Evolutionary conservation across 2,888 invertebrate genomes (phyloP), one percentile per base, ranked within the genome.

Genomic region (Dilophus febrilis): DNA sequence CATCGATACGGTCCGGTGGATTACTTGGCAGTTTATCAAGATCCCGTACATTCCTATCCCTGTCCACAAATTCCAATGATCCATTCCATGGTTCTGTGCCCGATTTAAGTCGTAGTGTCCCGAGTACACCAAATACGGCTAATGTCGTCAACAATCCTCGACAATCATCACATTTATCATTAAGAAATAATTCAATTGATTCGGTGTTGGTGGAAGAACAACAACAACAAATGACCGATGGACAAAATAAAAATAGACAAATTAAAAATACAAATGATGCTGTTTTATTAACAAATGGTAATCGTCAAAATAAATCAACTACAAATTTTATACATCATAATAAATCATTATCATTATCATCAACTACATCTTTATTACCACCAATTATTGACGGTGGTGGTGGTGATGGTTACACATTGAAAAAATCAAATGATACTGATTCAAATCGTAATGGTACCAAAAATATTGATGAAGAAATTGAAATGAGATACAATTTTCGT

Each of bases 1-100:
- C 61, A 45, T 50, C 54, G 4, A 54, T 57, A 27, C 37, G 42
- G 18, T 42, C 45, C 35, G 57, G 60, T 38, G 55, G 55, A 10
- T 67, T 73, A 48, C 65, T 72, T 8, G 70, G 69, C 10, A 65
- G 67, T 4, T 50, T 74, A 33, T 66, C 70, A 0, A 55, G 72
- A 1, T 72, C 73, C 1, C 59, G 71, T 13, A 73, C 72, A 0
- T 67, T 70, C 26, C 53, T 73, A 0, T 64, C 69, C 43, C 45
- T 62, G 29, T 49, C 64, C 0, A 53, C 58, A 1, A 51, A 59
- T 0, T 30, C 38, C n/a, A 44, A 46, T 32, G 44, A 50, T 12
- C 55, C 55, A 46, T 58, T 59, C 43, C 55, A 54, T 18, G 56
- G 59, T 39, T 63, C 62, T 3, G 57, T 55, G 13, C 61, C 62